Conservation (phyloP, 2,888 invertebrate species). For the Polylopha cassiicola region DNA sequence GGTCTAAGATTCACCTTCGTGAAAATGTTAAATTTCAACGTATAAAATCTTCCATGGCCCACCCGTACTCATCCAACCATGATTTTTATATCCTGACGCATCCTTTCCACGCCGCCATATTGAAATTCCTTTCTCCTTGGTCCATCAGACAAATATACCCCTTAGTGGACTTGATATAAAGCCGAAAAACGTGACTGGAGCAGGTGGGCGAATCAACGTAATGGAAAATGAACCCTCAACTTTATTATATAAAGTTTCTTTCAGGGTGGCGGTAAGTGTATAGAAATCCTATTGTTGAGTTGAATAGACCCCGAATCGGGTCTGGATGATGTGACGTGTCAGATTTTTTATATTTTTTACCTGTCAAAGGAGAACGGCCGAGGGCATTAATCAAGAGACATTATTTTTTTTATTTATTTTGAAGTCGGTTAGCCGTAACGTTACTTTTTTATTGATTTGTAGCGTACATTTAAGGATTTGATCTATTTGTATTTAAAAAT, state of each 20-base stretch:
- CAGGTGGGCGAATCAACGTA: slow-evolving; percentile 19
- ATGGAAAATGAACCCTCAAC: slow-evolving; percentile 45
- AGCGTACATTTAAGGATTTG: slow-evolving; percentile 8
- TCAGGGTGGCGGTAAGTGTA: slow-evolving; percentile 38
- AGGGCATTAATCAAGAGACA: slow-evolving; percentile 55
- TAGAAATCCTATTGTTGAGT: slow-evolving; percentile 43
- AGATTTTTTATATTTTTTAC: slow-evolving; percentile 48
- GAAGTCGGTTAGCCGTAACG: slow-evolving; percentile 15
- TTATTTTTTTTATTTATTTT: slow-evolving; percentile 29
- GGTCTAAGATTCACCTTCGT: slow-evolving; percentile 35
- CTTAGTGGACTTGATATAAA: slow-evolving; percentile 36
- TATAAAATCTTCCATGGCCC: slow-evolving; percentile 42
- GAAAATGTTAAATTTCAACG: slow-evolving; percentile 28
- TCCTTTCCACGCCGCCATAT: slow-evolving; percentile 62
- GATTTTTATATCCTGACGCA: slow-evolving; percentile 62
- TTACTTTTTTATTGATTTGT: slow-evolving; percentile 19
- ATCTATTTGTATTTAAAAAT: neutral
- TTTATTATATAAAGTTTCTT: slow-evolving; percentile 41
- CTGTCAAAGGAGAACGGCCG: slow-evolving; percentile 43
- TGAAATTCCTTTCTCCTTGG: slow-evolving; percentile 51
- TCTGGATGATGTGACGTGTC: slow-evolving; percentile 55
- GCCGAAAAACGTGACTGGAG: slow-evolving; percentile 31
- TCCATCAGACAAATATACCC: slow-evolving; percentile 42
- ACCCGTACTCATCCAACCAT: slow-evolving; percentile 62
- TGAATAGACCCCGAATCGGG: slow-evolving; percentile 62